phyloP scores from a whole-genome alignment of 2,797 vertebrate genomes.

The Gymnoscopelus microlampas region DNA sequence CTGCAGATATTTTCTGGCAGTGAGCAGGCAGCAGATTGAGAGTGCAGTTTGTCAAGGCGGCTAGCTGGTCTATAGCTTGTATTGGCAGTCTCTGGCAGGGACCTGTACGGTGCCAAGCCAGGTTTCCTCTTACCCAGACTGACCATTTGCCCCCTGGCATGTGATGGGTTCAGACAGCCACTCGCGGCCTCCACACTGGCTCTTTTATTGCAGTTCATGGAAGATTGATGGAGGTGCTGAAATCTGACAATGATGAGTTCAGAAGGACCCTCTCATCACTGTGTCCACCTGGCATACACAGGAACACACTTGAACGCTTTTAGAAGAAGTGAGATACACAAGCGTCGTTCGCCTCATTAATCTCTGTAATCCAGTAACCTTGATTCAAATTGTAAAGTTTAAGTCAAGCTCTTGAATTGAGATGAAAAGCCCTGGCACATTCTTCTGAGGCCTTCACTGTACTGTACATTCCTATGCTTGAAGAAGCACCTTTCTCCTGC shows the following conservation, averaged over 20 bases:
- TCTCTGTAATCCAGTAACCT: no score
- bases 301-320: background rate
- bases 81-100: constrained; percentile 68
- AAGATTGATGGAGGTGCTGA: constrained; percentile 71
- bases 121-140: constrained; percentile 66
- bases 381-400: background rate
- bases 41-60: constrained; percentile 40
- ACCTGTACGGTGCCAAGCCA: constrained; percentile 43
- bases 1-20: constrained; percentile 36
- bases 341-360: background rate
- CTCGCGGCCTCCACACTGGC: constrained; percentile 55
- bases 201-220: constrained; percentile 52
- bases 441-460: constrained; percentile 21
- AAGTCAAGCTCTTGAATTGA: constrained; percentile 28
- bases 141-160: constrained; percentile 62
- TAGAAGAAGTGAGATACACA: constrained; percentile 3
- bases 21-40: constrained; percentile 25
- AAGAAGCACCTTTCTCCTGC: constrained; percentile 45
- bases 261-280: constrained; percentile 49
- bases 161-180: constrained; percentile 47
- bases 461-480: background rate
- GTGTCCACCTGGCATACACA: constrained; percentile 35
- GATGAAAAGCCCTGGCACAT: constrained; percentile 30
- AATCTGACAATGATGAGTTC: constrained; percentile 63
- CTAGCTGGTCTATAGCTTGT: constrained; percentile 55